These are phyloP conservation scores for Brachionichthys hirsutus DNA, from an alignment of 2,113 vertebrate species.

Conservation along the genomic window DNA sequence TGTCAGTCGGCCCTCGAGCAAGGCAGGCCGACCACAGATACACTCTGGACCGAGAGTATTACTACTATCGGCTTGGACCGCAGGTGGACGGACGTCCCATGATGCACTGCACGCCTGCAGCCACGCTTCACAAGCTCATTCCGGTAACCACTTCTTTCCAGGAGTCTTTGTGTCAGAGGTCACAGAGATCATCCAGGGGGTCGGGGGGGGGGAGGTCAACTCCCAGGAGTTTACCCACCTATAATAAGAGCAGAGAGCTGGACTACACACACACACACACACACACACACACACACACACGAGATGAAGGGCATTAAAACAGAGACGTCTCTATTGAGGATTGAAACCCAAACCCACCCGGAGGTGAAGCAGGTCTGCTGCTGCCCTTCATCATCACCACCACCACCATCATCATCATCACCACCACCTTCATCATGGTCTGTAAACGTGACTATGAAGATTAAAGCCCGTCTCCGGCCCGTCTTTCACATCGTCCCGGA, in stretches of 20 bases:
- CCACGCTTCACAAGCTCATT: no score
- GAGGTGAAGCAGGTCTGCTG: constrained; percentile 13
- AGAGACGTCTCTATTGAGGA: background rate
- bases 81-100: no score
- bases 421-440: no score
- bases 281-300: background rate
- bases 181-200: constrained; percentile 17
- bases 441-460: no score
- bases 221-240: constrained; percentile 30
- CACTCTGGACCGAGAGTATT: no score
- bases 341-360: background rate
- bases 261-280: background rate
- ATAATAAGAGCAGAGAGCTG: constrained; percentile 33
- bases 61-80: no score
- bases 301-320: background rate
- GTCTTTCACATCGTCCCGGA: no score
- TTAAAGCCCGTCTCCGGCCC: no score
- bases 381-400: no score
- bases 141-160: no score
- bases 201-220: constrained; percentile 18
- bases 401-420: no score
- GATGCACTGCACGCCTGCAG: no score
- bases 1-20: background rate
- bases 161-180: constrained; percentile 18
- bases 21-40: background rate